Evolutionary conservation across 2,797 vertebrate species (phyloP).

Genomic region (Perodicticus potto): DNA sequence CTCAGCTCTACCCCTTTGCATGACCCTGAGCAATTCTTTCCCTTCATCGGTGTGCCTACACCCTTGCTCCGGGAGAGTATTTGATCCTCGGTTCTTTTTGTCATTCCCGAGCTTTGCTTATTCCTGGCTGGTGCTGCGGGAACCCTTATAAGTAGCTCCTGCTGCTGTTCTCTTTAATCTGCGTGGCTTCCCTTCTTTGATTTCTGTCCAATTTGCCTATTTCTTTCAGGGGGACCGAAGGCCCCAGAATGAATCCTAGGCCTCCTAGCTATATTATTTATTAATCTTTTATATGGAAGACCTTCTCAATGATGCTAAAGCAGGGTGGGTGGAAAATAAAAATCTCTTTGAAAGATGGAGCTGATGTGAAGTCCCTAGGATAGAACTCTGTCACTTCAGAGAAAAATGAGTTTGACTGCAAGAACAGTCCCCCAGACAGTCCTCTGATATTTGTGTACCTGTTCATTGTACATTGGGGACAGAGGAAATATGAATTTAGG

Average conservation of each 20-base stretch:
- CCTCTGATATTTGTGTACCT: conserved; percentile 7
- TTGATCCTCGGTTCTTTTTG: conserved; percentile 80
- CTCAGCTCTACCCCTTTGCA: conserved; percentile 70
- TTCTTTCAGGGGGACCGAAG: conserved; percentile 78
- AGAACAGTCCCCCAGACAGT: not conserved
- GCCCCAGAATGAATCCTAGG: conserved; percentile 70
- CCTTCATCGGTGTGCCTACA: conserved; percentile 78
- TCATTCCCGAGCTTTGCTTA: conserved; percentile 68
- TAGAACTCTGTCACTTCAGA: conserved; percentile 72
- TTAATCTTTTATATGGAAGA: conserved; percentile 73
- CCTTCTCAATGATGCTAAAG: conserved; percentile 74
- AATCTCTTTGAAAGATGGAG: conserved; percentile 76
- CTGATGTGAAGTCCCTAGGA: conserved; percentile 58
- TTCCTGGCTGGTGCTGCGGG: conserved; percentile 74
- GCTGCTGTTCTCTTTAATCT: conserved; percentile 77
- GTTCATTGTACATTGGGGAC: not conserved
- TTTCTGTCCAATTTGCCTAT: conserved; percentile 83
- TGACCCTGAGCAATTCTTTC: conserved; percentile 79
- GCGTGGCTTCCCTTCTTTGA: conserved; percentile 74
- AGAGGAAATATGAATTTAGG: conserved; percentile 36
- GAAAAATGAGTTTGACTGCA: conserved; percentile 60
- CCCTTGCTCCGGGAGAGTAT: conserved; percentile 75
- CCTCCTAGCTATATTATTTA: conserved; percentile 71
- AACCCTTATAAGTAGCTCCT: conserved; percentile 77
- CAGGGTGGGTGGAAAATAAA: conserved; percentile 75